Percentiles rank a stretch among this genome's conserved stretches.
Conservation (phyloP, 2,888 invertebrate species). For the Yponomeuta cagnagella region DNA sequence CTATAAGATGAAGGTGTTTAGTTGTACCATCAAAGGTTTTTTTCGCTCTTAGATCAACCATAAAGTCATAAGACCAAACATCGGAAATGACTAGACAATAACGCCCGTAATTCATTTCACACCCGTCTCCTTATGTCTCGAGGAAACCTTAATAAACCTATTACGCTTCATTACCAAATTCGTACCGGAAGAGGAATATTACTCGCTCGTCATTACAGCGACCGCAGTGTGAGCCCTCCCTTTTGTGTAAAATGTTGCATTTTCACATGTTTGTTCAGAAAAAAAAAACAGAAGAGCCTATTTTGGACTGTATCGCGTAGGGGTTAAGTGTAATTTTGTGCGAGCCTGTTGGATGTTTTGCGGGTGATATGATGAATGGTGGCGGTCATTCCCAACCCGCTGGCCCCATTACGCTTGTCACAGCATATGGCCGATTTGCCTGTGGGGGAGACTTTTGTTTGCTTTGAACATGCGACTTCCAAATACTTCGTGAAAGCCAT, state of each 20-base stretch:
- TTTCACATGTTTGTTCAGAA: constrained; percentile 43
- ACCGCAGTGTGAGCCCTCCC: constrained; percentile 59
- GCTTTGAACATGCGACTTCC: constrained; percentile 34
- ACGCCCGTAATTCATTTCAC: constrained; percentile 55
- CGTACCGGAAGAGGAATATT: constrained; percentile 63
- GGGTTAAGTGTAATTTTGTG: constrained; percentile 38
- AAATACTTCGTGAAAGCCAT: background rate
- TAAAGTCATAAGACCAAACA: background rate
- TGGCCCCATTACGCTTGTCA: constrained; percentile 50
- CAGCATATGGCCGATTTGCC: constrained; percentile 62
- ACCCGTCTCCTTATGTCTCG: constrained; percentile 41
- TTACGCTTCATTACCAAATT: constrained; percentile 70
- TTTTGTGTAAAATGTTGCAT: constrained; percentile 54
- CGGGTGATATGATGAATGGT: constrained; percentile 60
- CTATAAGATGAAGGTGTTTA: background rate
- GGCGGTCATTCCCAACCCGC: constrained; percentile 55
- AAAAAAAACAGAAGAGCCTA: constrained; percentile 31
- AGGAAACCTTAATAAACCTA: constrained; percentile 63
- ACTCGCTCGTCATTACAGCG: constrained; percentile 63
- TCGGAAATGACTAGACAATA: constrained; percentile 15
- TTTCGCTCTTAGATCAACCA: background rate
- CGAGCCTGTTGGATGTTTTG: constrained; percentile 38
- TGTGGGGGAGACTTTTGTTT: constrained; percentile 46
- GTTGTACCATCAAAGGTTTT: too few relatives aligned
- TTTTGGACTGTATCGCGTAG: constrained; percentile 34